Conservation (phyloP, 92 coral and sea anemone genomes). For the Zoanthus sansibaricus region DNA sequence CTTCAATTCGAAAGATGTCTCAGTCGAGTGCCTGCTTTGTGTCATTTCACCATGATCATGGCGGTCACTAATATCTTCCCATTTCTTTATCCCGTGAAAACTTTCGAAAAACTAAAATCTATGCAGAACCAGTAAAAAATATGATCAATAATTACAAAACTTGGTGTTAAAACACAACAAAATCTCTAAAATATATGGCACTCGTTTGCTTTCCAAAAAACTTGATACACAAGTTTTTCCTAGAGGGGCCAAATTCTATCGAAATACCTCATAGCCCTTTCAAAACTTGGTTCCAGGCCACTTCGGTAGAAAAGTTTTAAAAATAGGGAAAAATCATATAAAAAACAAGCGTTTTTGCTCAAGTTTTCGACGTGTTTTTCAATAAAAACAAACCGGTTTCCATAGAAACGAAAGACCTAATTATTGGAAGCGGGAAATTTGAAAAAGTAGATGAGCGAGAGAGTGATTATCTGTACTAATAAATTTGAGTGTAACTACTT, state of each 20-base stretch:
- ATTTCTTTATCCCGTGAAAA: constrained; percentile 1
- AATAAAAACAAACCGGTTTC: not conserved
- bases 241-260: not conserved
- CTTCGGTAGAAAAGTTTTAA: not conserved
- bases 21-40: not conserved
- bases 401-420: not conserved
- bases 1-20: not conserved
- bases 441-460: not conserved
- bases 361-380: not conserved
- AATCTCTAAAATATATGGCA: not conserved
- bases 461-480: too few relatives aligned
- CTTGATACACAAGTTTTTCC: not conserved
- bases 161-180: not conserved
- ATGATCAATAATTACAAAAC: not conserved
- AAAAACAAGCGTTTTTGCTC: not conserved
- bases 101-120: not conserved
- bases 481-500: too few relatives aligned
- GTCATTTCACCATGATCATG: constrained; percentile 1
- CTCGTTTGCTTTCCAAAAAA: not conserved
- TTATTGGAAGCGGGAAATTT: constrained; percentile 1
- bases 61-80: not conserved
- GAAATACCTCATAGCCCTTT: not conserved
- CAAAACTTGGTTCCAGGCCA: not conserved
- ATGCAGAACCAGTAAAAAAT: not conserved
- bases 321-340: not conserved